Conservation (phyloP, 2,888 invertebrate species). For the Linyphia triangularis region DNA sequence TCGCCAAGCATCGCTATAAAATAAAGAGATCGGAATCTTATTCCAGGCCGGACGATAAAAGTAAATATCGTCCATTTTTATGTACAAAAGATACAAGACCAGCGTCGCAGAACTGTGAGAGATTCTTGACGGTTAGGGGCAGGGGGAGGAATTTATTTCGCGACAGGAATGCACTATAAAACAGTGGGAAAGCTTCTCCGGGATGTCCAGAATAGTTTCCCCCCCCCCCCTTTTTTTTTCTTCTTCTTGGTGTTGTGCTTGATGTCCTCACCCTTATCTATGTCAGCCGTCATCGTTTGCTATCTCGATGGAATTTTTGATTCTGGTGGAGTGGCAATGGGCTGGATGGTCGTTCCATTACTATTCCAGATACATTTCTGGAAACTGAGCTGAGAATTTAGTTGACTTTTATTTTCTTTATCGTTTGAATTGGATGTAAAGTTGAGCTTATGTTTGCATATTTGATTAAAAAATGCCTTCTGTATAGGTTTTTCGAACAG, state of each 20-base stretch:
- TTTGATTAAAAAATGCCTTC: no score
- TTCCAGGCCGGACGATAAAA: constrained; percentile 47
- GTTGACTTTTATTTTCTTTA: no score
- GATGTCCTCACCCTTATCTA: constrained; percentile 47
- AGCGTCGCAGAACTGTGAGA: constrained; percentile 1
- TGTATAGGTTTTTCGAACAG: no score
- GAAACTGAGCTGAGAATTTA: no score
- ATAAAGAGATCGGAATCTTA: constrained; percentile 37
- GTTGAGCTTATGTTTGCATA: no score
- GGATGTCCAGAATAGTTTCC: constrained; percentile 4
- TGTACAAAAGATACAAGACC: constrained; percentile 14
- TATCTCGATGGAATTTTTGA: constrained; percentile 46
- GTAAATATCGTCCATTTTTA: constrained; percentile 60
- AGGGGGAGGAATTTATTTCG: constrained; percentile 55
- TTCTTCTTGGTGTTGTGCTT: constrained; percentile 11
- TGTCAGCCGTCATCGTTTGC: constrained; percentile 32
- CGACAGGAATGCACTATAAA: constrained; percentile 60
- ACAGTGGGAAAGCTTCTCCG: constrained; percentile 57
- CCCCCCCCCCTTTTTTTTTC: no score
- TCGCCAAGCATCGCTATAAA: background rate
- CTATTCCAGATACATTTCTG: no score
- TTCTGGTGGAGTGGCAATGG: background rate
- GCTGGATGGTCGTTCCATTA: no score
- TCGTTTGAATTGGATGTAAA: no score
- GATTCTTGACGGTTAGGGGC: constrained; percentile 4